Conservation (phyloP, 2,888 invertebrate species). For the Caenorhabditis becei region DNA sequence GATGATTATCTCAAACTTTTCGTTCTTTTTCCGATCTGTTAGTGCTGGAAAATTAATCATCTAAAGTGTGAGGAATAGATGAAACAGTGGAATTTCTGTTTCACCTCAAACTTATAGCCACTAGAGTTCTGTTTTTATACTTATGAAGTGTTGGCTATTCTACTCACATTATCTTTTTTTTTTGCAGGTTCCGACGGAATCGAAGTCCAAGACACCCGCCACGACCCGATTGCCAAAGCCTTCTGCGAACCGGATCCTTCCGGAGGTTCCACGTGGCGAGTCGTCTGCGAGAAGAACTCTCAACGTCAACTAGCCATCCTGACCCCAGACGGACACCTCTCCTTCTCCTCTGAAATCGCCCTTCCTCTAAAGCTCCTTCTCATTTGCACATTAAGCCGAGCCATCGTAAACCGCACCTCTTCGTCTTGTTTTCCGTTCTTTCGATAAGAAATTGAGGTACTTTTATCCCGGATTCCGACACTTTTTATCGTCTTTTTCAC, state of each 20-base stretch:
- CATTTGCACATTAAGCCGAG: constrained; percentile 56
- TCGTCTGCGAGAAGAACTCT: constrained; percentile 58
- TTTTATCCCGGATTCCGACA: background rate
- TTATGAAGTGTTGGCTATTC: too few relatives aligned
- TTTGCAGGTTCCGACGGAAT: constrained; percentile 50
- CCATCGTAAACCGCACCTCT: constrained; percentile 46
- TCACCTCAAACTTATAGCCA: too few relatives aligned
- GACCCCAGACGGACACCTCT: constrained; percentile 48
- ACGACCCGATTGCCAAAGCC: constrained; percentile 58
- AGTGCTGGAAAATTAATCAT: too few relatives aligned
- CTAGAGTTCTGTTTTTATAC: too few relatives aligned
- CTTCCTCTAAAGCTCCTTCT: constrained; percentile 59
- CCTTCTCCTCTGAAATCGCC: constrained; percentile 55
- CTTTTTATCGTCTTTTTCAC: background rate
- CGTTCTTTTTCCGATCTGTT: too few relatives aligned
- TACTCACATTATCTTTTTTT: too few relatives aligned
- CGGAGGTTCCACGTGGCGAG: constrained; percentile 57
- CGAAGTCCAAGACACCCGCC: constrained; percentile 61
- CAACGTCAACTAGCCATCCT: constrained; percentile 57
- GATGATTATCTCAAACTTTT: too few relatives aligned
- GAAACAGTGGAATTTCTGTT: too few relatives aligned
- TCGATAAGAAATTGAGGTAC: constrained; percentile 44
- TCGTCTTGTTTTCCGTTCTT: constrained; percentile 64
- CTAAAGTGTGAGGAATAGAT: too few relatives aligned
- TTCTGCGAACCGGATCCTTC: constrained; percentile 58